phyloP scores from a whole-genome alignment of 2,797 vertebrate species.

The Catamblyrhynchus diadema region DNA sequence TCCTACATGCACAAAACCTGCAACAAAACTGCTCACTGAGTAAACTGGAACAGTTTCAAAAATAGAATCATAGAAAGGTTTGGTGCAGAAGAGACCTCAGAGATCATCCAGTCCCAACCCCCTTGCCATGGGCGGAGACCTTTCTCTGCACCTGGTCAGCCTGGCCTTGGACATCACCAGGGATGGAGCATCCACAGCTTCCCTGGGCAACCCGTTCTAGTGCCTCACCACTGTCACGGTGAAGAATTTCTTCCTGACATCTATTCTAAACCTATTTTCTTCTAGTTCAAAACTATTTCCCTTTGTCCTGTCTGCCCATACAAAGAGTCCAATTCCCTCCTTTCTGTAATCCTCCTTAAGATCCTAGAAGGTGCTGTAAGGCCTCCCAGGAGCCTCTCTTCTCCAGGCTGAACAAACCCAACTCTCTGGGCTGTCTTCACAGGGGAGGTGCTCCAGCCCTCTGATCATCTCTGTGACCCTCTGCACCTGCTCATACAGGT shows the following conservation, averaged over 20 bases:
- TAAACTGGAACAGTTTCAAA: not conserved
- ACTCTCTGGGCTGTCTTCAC: not conserved
- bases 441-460: not conserved
- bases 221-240: not conserved
- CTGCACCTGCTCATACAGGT: not conserved
- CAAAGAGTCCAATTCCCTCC: not conserved
- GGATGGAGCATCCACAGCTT: not conserved
- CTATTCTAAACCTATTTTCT: not conserved
- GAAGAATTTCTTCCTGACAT: not conserved
- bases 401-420: not conserved
- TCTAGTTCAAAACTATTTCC: not conserved
- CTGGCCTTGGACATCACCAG: not conserved
- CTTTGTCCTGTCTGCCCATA: not conserved
- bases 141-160: not conserved
- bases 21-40: not conserved
- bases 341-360: not conserved
- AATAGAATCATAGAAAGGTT: not conserved
- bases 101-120: not conserved
- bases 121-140: not conserved
- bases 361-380: not conserved
- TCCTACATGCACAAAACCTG: not conserved
- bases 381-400: not conserved
- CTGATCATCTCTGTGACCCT: not conserved
- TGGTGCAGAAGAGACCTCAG: not conserved
- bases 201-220: not conserved